A percentile compares a stretch with the other conserved stretches of the same genome.
Conservation (phyloP, 2,113 vertebrate genomes). For the Tetrax tetrax region DNA sequence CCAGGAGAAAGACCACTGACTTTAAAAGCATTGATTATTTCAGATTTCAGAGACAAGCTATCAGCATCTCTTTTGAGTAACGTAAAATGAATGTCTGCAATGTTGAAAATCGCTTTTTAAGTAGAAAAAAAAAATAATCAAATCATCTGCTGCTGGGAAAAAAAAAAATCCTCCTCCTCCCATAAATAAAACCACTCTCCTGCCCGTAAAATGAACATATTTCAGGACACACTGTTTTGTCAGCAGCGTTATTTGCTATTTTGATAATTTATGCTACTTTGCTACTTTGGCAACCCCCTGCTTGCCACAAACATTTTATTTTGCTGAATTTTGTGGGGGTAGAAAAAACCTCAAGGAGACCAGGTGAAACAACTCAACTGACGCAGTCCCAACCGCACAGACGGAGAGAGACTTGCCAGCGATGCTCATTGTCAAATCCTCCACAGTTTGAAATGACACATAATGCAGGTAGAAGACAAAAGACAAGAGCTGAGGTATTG, state of each 20-base stretch:
- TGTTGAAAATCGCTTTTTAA: neutral
- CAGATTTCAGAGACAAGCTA: neutral
- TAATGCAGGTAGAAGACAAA: neutral
- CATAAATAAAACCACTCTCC: neutral
- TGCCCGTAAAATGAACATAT: neutral
- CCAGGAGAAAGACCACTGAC: neutral
- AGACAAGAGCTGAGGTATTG: neutral
- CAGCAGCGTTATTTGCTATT: neutral
- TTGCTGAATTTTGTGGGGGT: neutral
- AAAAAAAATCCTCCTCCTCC: rapidly evolving
- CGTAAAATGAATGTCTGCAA: neutral
- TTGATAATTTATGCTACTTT: neutral
- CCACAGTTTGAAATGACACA: neutral
- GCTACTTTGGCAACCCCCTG: neutral
- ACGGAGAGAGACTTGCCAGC: neutral
- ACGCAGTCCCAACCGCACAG: neutral
- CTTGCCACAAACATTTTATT: neutral
- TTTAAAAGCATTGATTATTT: neutral
- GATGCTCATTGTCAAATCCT: neutral
- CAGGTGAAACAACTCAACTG: neutral
- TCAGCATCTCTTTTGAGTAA: neutral
- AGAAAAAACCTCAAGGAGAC: neutral
- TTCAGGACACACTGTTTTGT: neutral
- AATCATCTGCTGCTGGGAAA: neutral
- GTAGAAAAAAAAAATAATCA: neutral